phyloP scores from a whole-genome alignment of 1,140 invertebrate genomes.

The Polypedilum pembai region DNA sequence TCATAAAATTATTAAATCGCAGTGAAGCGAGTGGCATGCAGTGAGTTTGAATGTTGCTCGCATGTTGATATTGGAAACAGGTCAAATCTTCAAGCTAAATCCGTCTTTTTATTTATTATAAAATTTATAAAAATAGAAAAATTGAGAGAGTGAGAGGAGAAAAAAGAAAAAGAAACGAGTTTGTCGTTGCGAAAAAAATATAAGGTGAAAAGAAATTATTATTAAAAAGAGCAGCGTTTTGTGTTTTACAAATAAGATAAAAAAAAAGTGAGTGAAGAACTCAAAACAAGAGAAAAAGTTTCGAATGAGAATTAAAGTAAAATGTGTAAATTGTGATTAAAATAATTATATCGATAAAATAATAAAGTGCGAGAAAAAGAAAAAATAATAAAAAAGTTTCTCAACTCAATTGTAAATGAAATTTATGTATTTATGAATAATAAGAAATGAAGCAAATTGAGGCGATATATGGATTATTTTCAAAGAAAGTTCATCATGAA shows the following conservation, averaged over 20 bases:
- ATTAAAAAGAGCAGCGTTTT: no score
- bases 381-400: neutral
- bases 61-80: no score
- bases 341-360: neutral
- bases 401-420: neutral
- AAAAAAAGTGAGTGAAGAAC: neutral
- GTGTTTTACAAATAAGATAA: no score
- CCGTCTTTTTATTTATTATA: neutral
- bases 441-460: conserved; percentile 16
- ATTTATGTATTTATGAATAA: neutral
- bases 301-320: neutral
- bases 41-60: neutral
- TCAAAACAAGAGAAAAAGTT: neutral
- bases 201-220: no score
- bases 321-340: neutral
- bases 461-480: neutral
- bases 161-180: neutral
- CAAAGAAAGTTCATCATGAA: conserved; percentile 6
- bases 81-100: no score
- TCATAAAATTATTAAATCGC: conserved; percentile 11
- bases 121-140: neutral
- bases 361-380: neutral
- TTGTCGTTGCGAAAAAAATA: neutral
- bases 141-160: neutral
- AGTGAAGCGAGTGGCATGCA: neutral